Conservation (phyloP, 2,888 invertebrate species). For the Psylliodes chrysocephalus region DNA sequence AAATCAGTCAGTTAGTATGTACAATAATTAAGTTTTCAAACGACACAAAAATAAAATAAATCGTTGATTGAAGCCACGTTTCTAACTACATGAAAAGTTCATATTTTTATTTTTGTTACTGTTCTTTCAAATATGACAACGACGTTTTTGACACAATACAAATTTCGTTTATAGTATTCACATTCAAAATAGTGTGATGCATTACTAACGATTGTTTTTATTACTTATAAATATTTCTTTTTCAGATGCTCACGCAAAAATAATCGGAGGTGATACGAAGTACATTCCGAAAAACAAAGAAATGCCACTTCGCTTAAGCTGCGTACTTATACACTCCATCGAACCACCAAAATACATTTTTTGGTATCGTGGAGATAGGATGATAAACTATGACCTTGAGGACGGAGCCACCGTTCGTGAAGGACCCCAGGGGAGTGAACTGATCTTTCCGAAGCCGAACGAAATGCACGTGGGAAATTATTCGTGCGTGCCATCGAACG, state of each 20-base stretch:
- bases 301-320: conserved; percentile 76
- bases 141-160: no score
- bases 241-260: conserved; percentile 76
- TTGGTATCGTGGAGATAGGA: conserved; percentile 86
- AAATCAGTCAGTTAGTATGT: no score
- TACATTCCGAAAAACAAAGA: conserved; percentile 60
- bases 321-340: conserved; percentile 75
- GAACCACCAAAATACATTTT: conserved; percentile 79
- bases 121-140: no score
- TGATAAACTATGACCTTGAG: conserved; percentile 86
- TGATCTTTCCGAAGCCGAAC: conserved; percentile 66
- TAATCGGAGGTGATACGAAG: conserved; percentile 69
- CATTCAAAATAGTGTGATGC: no score
- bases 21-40: no score
- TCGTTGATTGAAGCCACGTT: no score
- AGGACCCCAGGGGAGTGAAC: conserved; percentile 65
- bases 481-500: conserved; percentile 83
- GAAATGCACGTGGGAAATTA: conserved; percentile 81
- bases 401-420: conserved; percentile 68
- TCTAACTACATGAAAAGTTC: no score
- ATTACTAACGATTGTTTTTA: no score
- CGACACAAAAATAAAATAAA: no score
- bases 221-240: no score
- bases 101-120: no score
- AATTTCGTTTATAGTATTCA: no score